Evolutionary conservation across 1,140 invertebrate genomes (phyloP).

Genomic region (Bombus breviceps): DNA sequence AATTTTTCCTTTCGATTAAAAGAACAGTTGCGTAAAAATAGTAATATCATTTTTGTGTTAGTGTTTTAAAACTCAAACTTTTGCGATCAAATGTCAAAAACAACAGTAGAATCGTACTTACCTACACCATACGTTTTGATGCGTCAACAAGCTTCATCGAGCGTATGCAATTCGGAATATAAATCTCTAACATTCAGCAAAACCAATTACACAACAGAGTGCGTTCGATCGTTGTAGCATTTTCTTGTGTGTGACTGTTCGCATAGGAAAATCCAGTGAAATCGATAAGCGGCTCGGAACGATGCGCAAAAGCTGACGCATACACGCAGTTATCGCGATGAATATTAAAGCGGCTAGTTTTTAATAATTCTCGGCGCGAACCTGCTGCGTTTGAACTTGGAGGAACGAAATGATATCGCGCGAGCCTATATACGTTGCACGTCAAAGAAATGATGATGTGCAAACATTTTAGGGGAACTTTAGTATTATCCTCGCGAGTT

Average conservation of each 20-base stretch:
- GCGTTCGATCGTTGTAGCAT: not conserved
- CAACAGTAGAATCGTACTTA: too few species aligned
- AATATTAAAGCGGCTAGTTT: not conserved
- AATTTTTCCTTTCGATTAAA: too few species aligned
- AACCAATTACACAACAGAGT: not conserved
- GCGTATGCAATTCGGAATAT: not conserved
- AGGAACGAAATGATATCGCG: not conserved
- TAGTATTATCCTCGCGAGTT: slow-evolving; percentile 44
- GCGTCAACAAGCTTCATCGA: not conserved
- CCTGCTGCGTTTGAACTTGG: not conserved
- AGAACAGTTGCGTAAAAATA: too few species aligned
- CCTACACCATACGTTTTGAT: too few species aligned
- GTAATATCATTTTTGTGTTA: too few species aligned
- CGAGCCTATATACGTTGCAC: not conserved
- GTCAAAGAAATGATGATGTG: slow-evolving; percentile 25
- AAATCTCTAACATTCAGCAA: not conserved
- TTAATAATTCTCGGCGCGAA: slow-evolving; percentile 11
- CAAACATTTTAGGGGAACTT: slow-evolving; percentile 42
- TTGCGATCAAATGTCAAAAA: too few species aligned
- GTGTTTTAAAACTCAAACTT: too few species aligned
- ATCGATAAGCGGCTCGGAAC: not conserved
- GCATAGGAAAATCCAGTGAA: not conserved
- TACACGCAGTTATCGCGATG: not conserved
- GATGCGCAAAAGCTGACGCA: not conserved
- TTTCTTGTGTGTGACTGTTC: not conserved